phyloP scores from a whole-genome alignment of 2,797 vertebrate genomes.

The Falco naumanni region DNA sequence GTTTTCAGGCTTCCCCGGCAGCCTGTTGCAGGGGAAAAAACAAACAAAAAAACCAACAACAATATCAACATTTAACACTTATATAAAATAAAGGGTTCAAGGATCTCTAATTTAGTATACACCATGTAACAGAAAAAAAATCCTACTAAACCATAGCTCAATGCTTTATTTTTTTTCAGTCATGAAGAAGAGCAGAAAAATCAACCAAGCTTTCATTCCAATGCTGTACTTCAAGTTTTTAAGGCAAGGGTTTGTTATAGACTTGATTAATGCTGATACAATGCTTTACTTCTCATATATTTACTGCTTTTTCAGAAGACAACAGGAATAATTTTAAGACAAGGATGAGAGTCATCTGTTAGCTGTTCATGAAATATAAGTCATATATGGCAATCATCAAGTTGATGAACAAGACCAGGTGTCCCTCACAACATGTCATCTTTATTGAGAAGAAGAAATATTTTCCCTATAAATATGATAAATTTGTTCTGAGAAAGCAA shows the following conservation, averaged over 20 bases:
- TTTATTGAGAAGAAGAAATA: background rate
- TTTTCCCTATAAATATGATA: background rate
- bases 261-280: background rate
- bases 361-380: background rate
- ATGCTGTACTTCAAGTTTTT: background rate
- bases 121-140: background rate
- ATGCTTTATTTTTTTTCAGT: background rate
- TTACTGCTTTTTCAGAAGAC: background rate
- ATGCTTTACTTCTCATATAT: background rate
- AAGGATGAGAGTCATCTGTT: background rate
- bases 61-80: background rate
- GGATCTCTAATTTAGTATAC: background rate
- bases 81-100: background rate
- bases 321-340: background rate
- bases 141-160: background rate
- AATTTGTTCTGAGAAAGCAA: background rate
- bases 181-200: background rate
- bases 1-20: background rate
- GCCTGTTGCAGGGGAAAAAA: background rate
- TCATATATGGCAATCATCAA: background rate
- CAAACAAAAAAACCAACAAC: rapidly evolving
- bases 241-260: background rate
- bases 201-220: background rate
- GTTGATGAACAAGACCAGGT: background rate
- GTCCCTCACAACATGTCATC: background rate